Evolutionary conservation across 2,113 vertebrate species (phyloP), one percentile per base, ranked within the genome.

Genomic region (Chionis minor): DNA sequence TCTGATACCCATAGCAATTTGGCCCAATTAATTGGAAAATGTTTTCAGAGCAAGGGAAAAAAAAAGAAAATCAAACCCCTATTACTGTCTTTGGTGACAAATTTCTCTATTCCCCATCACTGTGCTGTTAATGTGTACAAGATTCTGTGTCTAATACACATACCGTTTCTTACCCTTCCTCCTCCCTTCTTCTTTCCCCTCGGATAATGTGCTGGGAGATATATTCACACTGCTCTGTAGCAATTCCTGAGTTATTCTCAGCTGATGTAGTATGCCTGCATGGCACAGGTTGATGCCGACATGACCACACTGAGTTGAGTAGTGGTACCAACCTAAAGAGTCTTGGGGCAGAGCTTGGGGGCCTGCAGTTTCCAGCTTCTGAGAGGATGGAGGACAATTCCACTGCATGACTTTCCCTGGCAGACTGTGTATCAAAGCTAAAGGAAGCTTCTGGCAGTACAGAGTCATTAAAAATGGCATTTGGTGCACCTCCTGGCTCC

Each of bases 231-330:
- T 45, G 7, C 40, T 72, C 20, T 33, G 32, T 61, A 27, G 33
- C 21, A 81, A 38, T 55, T 79, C 32, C 72, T 27, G 13, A 19
- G 33, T 26, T 51, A 27, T 45, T 74, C 59, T 38, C 75, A 74
- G 27, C 55, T 78, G 65, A 42, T 2, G 32, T 33, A 24, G 42
- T 14, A 14, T 30, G 38, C 33, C 30, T 27, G 17, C 16, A 0
- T 0, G 4, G 75, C 71, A 28, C n/a, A 23, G n/a, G 23, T 38
- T 5, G 21, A 26, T 47, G 51, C 32, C 6, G 2, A 2, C 40
- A 33, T 17, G 27, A 24, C 21, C 0, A 1, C 26, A 4, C 35
- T 47, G 32, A 27, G 9, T 10, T 10, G 55, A 22, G 2, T 2
- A 4, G 26, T 28, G 62, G 24, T 35, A 32, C 69, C 4, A 0